Conservation (phyloP, 92 coral and sea anemone genomes). For the Heteractis magnifica region DNA sequence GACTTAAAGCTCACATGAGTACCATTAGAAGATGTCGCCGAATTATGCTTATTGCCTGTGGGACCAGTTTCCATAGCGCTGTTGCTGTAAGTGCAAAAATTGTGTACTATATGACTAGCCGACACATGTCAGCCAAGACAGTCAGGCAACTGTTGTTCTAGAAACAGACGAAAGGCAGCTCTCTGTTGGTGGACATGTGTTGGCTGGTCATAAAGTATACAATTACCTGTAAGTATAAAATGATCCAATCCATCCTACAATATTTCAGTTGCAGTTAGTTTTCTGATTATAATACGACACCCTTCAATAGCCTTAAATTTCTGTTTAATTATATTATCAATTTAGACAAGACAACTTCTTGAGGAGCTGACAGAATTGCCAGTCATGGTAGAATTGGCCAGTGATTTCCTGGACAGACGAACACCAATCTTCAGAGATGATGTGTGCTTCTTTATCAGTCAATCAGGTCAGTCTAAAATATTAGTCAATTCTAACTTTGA, state of each 20-base stretch:
- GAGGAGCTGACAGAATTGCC: conserved; percentile 95
- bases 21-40: conserved; percentile 92
- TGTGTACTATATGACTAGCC: too few relatives aligned
- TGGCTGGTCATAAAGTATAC: too few relatives aligned
- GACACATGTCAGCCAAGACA: too few relatives aligned
- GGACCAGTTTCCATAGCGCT: conserved; percentile 98
- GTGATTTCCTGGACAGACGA: conserved; percentile 92
- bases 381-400: conserved; percentile 93
- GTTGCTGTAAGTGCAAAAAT: conserved; percentile 78
- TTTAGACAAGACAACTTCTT: conserved; percentile 84
- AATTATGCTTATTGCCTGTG: conserved; percentile 90
- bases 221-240: too few relatives aligned
- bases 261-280: neutral
- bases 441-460: conserved; percentile 96
- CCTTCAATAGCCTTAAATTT: neutral
- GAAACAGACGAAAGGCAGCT: too few relatives aligned
- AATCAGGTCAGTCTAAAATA: conserved; percentile 70
- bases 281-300: neutral
- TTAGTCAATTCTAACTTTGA: too few relatives aligned
- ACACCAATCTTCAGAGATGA: conserved; percentile 98
- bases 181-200: too few relatives aligned
- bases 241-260: too few relatives aligned
- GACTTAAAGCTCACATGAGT: conserved; percentile 76
- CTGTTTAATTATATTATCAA: neutral
- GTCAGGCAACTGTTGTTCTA: too few relatives aligned